Evolutionary conservation across 2,888 invertebrate genomes (phyloP).

Genomic region (Cepaea hortensis): DNA sequence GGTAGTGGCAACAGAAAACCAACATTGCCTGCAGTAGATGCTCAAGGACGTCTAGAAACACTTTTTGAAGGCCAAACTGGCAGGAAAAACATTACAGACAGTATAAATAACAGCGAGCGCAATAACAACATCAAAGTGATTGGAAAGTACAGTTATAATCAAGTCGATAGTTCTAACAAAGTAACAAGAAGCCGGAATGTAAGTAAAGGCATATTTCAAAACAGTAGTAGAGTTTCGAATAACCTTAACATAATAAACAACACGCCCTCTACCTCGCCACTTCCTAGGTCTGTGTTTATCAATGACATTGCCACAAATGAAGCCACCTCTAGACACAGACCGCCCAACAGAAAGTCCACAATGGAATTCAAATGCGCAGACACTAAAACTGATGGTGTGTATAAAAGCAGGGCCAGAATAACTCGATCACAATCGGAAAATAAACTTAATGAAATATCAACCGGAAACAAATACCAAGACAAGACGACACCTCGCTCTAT

Average conservation of each 20-base stretch:
- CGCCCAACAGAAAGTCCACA: conserved; percentile 4
- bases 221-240: not conserved
- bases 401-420: conserved; percentile 11
- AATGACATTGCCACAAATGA: not conserved
- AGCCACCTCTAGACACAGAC: not conserved
- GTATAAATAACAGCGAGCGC: conserved; percentile 12
- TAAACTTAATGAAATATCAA: conserved; percentile 39
- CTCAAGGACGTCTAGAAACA: conserved; percentile 49
- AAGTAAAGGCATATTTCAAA: not conserved
- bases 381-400: conserved; percentile 2
- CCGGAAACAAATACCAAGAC: not conserved
- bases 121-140: not conserved
- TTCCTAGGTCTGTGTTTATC: not conserved
- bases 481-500: not conserved
- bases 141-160: not conserved
- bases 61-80: conserved; percentile 49
- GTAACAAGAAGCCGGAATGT: conserved; percentile 7
- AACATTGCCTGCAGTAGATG: conserved; percentile 47
- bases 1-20: conserved; percentile 39
- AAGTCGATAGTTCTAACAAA: not conserved
- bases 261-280: not conserved
- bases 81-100: not conserved
- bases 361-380: not conserved
- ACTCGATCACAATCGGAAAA: conserved; percentile 50
- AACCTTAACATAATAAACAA: conserved; percentile 27